Base-by-base conservation (phyloP, 2,113 vertebrate species). In the Arizona elegans region DNA sequence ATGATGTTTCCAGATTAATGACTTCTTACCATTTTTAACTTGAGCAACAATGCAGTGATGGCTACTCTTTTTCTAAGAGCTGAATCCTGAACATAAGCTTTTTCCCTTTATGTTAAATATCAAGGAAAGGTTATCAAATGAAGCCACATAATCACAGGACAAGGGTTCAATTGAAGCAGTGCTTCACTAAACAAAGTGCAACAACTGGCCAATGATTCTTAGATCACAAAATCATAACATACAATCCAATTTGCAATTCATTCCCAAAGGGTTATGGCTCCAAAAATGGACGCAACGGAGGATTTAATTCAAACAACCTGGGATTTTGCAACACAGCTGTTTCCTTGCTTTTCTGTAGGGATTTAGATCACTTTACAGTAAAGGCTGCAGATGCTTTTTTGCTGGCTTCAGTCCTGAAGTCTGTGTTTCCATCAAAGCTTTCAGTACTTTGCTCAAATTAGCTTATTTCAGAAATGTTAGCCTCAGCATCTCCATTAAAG, bases 401-500 rank as follows among this genome's bases (percentile, higher is more conserved):
- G 91, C 92, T 96, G 93, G 88, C 93, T 94, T 65, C 19, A 92
- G 90, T 95, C 88, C 91, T 96, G 47, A 88, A n/a, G 92, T 95
- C 93, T 94, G 70, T 93, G 90, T 95, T 96, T 96, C 87, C 94
- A 95, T 95, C 87, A 90, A 92, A 53, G 91, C 62, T 88, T 93
- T 92, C 59, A 88, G 58, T 91, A 65, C 92, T 95, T 95, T 93
- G 55, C 88, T 94, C 88, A 94, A 93, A 91, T 96, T 96, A 95
- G 75, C 93, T 95, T 95, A 93, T 96, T 96, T 96, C 87, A 93
- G 88, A 55, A 96, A 55, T 90, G 93, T 93, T 95, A 93, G 94
- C 88, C 65, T 94, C 94, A 95, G 70, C 47, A 47, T 94, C 56
- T 93, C 93, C 86, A 55, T 88, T 90, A 92, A 94, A 92, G 43